These are phyloP conservation scores for Pterois miles DNA, from an alignment of 2,797 vertebrate species.

Conservation along the genomic window DNA sequence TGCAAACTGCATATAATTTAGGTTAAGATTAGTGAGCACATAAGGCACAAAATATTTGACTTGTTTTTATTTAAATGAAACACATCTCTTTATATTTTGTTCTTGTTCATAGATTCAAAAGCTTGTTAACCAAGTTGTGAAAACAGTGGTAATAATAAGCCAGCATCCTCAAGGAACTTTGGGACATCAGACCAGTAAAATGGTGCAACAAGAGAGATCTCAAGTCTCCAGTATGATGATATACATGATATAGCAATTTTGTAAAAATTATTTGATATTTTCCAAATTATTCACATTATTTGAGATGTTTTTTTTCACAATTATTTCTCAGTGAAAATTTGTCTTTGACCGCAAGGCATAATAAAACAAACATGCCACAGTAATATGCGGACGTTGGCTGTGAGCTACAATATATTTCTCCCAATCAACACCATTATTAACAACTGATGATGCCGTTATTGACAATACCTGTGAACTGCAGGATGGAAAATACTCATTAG, in stretches of 20 bases:
- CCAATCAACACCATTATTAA: constrained; percentile 64
- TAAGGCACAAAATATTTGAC: neutral
- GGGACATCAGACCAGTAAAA: neutral
- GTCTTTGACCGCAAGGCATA: constrained; percentile 15
- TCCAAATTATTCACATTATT: neutral
- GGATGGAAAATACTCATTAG: constrained; percentile 63
- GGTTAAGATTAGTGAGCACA: neutral
- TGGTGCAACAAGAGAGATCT: neutral
- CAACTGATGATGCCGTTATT: constrained; percentile 56
- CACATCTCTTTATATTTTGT: neutral
- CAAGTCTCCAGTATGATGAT: neutral
- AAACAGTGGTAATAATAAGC: neutral
- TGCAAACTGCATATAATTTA: neutral
- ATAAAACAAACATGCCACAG: constrained; percentile 30
- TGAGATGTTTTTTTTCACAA: neutral
- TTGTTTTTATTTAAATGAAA: neutral
- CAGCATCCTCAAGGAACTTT: neutral
- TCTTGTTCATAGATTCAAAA: neutral
- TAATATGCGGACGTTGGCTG: constrained; percentile 27
- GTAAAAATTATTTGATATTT: neutral
- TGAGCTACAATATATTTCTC: constrained; percentile 31
- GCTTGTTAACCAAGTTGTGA: neutral
- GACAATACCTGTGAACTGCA: constrained; percentile 52
- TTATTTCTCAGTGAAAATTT: neutral
- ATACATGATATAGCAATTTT: neutral